A percentile compares a stretch with the other conserved stretches of the same genome.
Conservation (phyloP, 1,140 invertebrate species). For the Drosophila seguyi region DNA sequence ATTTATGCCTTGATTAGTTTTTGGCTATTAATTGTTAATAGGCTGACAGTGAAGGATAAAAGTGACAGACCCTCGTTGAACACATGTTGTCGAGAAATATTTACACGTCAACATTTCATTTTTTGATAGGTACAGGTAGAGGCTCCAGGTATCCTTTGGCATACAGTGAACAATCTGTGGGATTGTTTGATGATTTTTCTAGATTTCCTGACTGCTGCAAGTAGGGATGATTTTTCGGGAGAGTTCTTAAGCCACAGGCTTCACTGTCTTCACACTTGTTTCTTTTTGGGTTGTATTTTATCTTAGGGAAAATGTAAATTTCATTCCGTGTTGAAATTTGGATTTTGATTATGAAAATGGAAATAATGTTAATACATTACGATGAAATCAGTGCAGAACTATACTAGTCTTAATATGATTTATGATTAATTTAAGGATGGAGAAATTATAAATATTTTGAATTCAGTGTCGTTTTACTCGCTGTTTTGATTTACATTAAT, state of each 20-base stretch:
- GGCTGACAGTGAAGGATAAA: conserved; percentile 54
- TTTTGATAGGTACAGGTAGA: conserved; percentile 47
- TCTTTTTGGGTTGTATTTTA: background rate
- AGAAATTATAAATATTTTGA: background rate
- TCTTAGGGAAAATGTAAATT: conserved; percentile 14
- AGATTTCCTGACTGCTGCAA: background rate
- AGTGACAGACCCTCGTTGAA: conserved; percentile 76
- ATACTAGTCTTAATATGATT: background rate
- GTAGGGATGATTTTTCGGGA: background rate
- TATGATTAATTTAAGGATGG: too few relatives aligned
- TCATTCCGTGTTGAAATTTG: conserved; percentile 21
- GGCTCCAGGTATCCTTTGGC: conserved; percentile 4
- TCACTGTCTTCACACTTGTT: conserved; percentile 44
- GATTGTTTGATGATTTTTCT: background rate
- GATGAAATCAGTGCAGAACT: background rate
- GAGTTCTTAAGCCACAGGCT: background rate
- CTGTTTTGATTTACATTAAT: background rate
- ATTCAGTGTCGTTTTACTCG: background rate
- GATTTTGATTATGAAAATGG: background rate
- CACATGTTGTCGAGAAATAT: conserved; percentile 72
- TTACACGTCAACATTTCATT: conserved; percentile 46
- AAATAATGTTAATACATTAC: background rate
- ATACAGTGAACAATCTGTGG: conserved; percentile 16
- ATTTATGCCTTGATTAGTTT: conserved; percentile 69
- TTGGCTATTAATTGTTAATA: conserved; percentile 67